A percentile compares a stretch with the other conserved stretches of the same genome.
phyloP scores from a whole-genome alignment of 2,888 invertebrate genomes.

The Xestia xanthographa region DNA sequence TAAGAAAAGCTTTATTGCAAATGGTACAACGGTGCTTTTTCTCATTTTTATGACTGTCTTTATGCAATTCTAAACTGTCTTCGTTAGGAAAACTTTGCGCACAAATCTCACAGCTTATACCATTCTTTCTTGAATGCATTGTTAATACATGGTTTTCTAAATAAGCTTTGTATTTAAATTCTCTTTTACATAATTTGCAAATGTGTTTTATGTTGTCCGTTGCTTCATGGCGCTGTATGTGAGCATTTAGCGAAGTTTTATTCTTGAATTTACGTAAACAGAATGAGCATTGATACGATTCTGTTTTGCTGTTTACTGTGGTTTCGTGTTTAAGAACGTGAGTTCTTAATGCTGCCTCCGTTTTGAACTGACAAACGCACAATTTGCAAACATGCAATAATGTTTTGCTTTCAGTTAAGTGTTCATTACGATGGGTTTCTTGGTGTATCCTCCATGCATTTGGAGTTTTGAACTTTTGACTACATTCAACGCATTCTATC shows the following conservation, averaged over 20 bases:
- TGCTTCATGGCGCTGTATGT: constrained; percentile 80
- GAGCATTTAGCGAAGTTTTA: constrained; percentile 77
- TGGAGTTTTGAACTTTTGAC: constrained; percentile 64
- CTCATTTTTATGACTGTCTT: constrained; percentile 84
- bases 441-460: constrained; percentile 68
- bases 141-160: constrained; percentile 88
- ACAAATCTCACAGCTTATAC: constrained; percentile 87
- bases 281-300: constrained; percentile 76
- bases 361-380: constrained; percentile 44
- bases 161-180: constrained; percentile 90
- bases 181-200: constrained; percentile 84
- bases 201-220: constrained; percentile 74
- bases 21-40: constrained; percentile 88
- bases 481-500: constrained; percentile 64
- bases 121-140: constrained; percentile 85
- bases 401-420: neutral
- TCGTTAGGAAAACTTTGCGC: constrained; percentile 81
- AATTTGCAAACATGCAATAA: constrained; percentile 22
- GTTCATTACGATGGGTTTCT: constrained; percentile 26
- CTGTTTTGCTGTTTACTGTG: constrained; percentile 34
- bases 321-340: constrained; percentile 44
- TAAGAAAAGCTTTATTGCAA: constrained; percentile 85
- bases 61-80: constrained; percentile 85
- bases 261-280: constrained; percentile 83
- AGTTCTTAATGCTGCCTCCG: neutral